Base-by-base conservation (phyloP, 2,113 vertebrate species). In the Dromas ardeola region DNA sequence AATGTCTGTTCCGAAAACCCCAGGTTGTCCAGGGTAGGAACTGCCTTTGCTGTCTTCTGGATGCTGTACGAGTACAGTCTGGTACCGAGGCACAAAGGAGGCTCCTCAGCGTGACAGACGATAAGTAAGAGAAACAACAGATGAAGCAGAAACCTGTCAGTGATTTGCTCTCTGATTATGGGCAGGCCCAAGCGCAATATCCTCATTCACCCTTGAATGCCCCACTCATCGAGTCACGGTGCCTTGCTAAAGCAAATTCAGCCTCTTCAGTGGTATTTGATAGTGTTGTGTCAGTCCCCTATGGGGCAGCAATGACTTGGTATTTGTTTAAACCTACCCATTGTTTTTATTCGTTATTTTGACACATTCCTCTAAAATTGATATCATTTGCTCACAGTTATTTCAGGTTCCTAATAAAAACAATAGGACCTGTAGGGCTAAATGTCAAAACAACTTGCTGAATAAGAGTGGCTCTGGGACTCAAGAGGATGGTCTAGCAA, bases 321-420 rank as follows among this genome's bases (percentile, higher is more conserved):
- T 12, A 40, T 27, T 86, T 83, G 16, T n/a, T 88, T 52, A 77
- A 82, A 95, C 63, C 10, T 25, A 43, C 56, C 52, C 4, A 26
- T 36, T 0, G 1, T 10, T 87, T 88, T 81, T 49, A 78, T 70
- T 89, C 7, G 0, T 53, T 84, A 76, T 77, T 90, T 82, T 40
- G 30, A 83, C 19, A n/a, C 0, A 0, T 86, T 88, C 27, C 16
- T 77, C 45, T 83, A 65, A 92, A 88, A 82, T 12, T 5, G 4
- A 0, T 53, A 56, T 36, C 0, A 29, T 88, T 66, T 86, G 8
- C 32, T 86, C 10, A n/a, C 45, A 55, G 25, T 42, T 66, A 88
- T 70, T 95, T 90, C 50, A 93, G 23, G 19, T 38, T 88, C 63
- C 29, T 58, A 81, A 58, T 30, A 66, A 95, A 92, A 88, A 17